Conservation (phyloP, 2,888 invertebrate species). For the Antheraea yamamai region DNA sequence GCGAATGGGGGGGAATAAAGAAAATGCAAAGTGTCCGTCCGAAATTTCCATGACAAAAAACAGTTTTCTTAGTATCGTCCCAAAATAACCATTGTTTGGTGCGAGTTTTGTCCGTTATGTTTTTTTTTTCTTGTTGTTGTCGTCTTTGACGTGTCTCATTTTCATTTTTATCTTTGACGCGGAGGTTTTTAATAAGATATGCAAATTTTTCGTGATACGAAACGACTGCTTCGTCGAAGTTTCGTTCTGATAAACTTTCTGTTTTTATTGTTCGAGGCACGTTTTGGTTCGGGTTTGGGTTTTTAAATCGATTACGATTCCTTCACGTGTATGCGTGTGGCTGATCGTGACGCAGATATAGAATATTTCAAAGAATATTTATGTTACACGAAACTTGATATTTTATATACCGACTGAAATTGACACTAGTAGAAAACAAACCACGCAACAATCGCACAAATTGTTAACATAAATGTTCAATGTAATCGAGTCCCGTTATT, state of each 20-base stretch:
- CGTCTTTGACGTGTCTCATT: conserved; percentile 57
- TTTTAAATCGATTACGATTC: conserved; percentile 1
- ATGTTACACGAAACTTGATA: not conserved
- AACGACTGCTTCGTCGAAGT: conserved; percentile 53
- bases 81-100: conserved; percentile 78
- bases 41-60: conserved; percentile 79
- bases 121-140: conserved; percentile 69
- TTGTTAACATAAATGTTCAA: too few species aligned
- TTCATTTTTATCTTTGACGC: conserved; percentile 76
- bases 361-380: conserved; percentile 29
- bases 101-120: conserved; percentile 68
- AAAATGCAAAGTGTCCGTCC: conserved; percentile 80
- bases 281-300: conserved; percentile 31
- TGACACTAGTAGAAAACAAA: too few species aligned
- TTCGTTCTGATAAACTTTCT: conserved; percentile 49
- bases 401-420: conserved; percentile 22
- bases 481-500: too few species aligned
- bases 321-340: not conserved
- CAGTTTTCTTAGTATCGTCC: conserved; percentile 74
- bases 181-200: conserved; percentile 79
- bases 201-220: conserved; percentile 66
- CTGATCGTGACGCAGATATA: conserved; percentile 32
- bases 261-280: conserved; percentile 34
- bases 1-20: conserved; percentile 57
- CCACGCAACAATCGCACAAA: too few species aligned